phyloP scores from a whole-genome alignment of 2,113 vertebrate genomes.

The Sardina pilchardus region DNA sequence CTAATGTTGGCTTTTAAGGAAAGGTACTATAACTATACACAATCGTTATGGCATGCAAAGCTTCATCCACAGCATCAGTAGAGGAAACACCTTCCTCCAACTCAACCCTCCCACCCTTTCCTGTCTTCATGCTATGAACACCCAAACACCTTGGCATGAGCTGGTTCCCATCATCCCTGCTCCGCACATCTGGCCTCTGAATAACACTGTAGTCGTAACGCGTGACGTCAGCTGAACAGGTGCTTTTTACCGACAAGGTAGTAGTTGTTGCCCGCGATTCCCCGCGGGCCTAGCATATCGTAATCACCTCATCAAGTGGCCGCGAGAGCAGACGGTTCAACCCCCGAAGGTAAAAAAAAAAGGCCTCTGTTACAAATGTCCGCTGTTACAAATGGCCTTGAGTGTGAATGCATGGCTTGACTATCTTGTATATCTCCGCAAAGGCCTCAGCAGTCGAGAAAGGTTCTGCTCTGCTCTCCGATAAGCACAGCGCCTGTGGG shows the following conservation, averaged over 20 bases:
- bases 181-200: constrained; percentile 49
- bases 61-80: neutral
- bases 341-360: neutral
- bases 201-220: constrained; percentile 20
- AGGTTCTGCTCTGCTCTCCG: neutral
- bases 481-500: neutral
- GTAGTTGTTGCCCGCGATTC: neutral
- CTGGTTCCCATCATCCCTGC: neutral
- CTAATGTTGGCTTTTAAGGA: neutral
- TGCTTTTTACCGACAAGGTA: constrained; percentile 6
- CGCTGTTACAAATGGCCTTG: neutral
- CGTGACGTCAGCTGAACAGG: neutral
- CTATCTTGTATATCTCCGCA: neutral
- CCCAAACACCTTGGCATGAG: constrained; percentile 13
- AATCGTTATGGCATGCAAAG: neutral
- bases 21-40: neutral
- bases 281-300: neutral
- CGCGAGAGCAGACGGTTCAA: neutral
- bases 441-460: neutral
- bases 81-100: neutral
- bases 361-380: neutral
- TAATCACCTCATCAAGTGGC: neutral
- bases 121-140: neutral
- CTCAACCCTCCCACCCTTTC: neutral
- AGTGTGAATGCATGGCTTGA: neutral